Base-by-base conservation (phyloP, 2,113 vertebrate genomes). In the Stomatorhinus ivindoensis region DNA sequence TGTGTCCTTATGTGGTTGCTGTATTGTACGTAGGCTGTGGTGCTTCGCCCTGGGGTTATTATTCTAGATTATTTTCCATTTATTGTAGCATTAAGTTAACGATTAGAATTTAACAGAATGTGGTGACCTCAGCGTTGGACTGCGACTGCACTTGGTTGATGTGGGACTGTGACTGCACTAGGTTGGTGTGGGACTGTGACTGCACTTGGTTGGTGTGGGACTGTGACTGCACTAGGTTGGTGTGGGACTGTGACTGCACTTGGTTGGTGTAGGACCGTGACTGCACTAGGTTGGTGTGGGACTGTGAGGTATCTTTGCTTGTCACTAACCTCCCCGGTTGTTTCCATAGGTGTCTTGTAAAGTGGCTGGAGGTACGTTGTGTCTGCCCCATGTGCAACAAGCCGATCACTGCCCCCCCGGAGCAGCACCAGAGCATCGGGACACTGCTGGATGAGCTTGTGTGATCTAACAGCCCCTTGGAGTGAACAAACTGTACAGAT, bases 351-450 rank as follows among this genome's bases (percentile, higher is more conserved):
- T 96, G 95, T 92, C 90, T 96, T 85, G 95, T 95, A 17, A 96
- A 96, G 87, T 96, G 95, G 95, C 89, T 96, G 92, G 95, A 96
- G 93, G 95, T 96, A 24, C 95, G 95, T 51, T 95, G 95, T 7
- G 94, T 95, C 24, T 96, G 95, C 89, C 95, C 95, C 86, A 96
- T 95, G 95, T 96, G 95, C 90, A 96, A 96, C 93, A 96, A 96
- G 88, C 95, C 93, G 73, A 96, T 95, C 76, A 91, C 93, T 0
- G 92, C 92, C 19, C 94, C 94, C 44, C 93, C 93, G 0, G 95
- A 95, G 91, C 94, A 93, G 91, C 95, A 93, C 89, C 94, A 95
- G 92, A 94, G 93, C 93, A 94, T 95, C 90, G 95, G 94, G 85
- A 94, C 93, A 51, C 93, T 95, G 83, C 92, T 95, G 90, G 94